Evolutionary conservation across 2,113 vertebrate species (phyloP), one percentile per base, ranked within the genome.

Genomic region (Onychorhynchus coronatus): DNA sequence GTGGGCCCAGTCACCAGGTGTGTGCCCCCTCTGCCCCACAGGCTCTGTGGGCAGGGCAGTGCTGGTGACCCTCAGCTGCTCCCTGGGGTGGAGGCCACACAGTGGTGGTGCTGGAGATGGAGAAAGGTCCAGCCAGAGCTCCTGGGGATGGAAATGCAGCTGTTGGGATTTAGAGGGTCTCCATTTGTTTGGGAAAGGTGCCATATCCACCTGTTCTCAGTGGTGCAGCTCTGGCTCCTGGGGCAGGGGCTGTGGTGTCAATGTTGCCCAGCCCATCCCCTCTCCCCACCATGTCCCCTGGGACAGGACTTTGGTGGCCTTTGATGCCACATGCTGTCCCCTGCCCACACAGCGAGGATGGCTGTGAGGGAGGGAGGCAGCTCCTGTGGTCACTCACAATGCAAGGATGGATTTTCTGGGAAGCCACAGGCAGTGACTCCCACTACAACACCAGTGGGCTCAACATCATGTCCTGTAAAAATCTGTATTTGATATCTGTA

Each of bases 401-500:
- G 27, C 65, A 42, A 25, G 35, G 37, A 16, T 70, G 50, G 1
- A 24, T 75, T 61, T 85, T 76, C 12, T n/a, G 62, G 66, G 33
- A 85, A n/a, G 28, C 31, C 61, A 55, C 13, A 44, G 21, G 22
- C 5, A 0, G 2, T 24, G 46, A 66, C 19, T 52, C 42, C 49
- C 35, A 18, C 53, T 8, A 1, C 0, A 0, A 12, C n/a, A 47
- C 31, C 15, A 33, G 15, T 41, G 22, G 30, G 17, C 30, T 42
- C 35, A 35, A 6, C 17, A 8, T 28, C 0, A 0, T 50, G 31
- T 83, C 39, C 58, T 80, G 61, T 52, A 25, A 61, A 62, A 67
- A 23, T 25, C 23, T 30, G 4, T 35, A 3, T 72, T 73, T 83
- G 46, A 44, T 66, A 12, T 84, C 71, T 95, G 39, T 77, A 62